These are phyloP conservation scores for Danionella dracula DNA, from an alignment of 2,797 vertebrate species.

Conservation along the genomic window DNA sequence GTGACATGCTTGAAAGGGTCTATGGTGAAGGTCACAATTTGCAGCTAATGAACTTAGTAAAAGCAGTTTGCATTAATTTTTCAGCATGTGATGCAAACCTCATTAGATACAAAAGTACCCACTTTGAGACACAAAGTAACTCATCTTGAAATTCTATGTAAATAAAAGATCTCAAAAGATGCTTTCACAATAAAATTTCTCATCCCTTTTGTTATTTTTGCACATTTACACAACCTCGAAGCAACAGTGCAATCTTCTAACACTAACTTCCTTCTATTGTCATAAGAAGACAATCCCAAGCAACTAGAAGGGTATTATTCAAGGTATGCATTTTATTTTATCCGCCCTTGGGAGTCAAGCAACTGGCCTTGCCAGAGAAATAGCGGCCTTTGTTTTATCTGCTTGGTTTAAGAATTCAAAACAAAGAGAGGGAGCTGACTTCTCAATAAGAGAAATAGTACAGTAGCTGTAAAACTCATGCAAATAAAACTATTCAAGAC, in stretches of 20 bases:
- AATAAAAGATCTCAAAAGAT: no score
- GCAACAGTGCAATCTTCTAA: background rate
- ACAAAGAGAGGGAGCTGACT: background rate
- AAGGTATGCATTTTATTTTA: background rate
- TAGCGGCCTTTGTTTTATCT: background rate
- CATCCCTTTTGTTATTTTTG: background rate
- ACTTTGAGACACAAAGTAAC: no score
- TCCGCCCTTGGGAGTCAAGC: background rate
- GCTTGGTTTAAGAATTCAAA: background rate
- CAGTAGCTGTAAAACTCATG: no score
- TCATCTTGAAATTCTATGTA: no score
- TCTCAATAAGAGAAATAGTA: background rate
- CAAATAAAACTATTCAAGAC: no score
- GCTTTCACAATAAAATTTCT: background rate
- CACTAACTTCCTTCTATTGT: background rate
- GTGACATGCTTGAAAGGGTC: background rate
- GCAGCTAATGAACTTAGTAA: background rate
- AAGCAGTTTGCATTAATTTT: background rate
- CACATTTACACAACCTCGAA: background rate
- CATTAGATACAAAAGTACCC: no score
- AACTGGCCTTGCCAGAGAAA: background rate
- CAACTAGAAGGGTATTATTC: background rate
- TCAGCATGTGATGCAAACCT: no score
- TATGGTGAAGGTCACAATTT: background rate
- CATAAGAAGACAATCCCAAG: background rate